Conservation (phyloP, 2,113 vertebrate genomes). For the Bagarius yarrelli region DNA sequence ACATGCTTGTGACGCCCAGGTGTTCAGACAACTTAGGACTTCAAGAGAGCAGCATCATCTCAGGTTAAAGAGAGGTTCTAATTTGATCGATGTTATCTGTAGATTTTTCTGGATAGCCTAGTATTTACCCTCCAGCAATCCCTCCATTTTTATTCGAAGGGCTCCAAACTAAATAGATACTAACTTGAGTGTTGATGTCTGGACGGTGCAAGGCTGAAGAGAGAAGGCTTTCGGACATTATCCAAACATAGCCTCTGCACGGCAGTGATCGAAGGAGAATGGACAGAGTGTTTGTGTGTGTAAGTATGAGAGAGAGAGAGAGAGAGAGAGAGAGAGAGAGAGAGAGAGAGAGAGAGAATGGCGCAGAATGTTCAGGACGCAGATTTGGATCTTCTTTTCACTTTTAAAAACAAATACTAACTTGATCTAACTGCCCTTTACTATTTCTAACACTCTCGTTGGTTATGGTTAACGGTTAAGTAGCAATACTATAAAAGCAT, state of each 20-base stretch:
- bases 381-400: not conserved
- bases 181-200: conserved; percentile 29
- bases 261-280: not conserved
- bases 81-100: not conserved
- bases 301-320: not conserved
- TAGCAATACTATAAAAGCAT: too few relatives aligned
- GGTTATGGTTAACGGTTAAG: too few relatives aligned
- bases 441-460: not conserved
- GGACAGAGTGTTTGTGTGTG: not conserved
- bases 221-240: conserved; percentile 28
- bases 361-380: not conserved
- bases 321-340: conserved; percentile 1
- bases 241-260: conserved; percentile 21
- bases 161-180: conserved; percentile 51
- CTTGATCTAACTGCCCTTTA: not conserved
- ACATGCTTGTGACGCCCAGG: too few relatives aligned
- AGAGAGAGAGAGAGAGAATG: conserved; percentile 1
- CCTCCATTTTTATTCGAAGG: conserved; percentile 19
- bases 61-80: too few relatives aligned
- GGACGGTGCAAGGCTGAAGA: conserved; percentile 22
- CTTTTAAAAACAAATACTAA: not conserved
- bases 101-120: conserved; percentile 13
- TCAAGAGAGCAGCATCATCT: too few relatives aligned
- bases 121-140: conserved; percentile 26
- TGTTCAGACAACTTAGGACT: too few relatives aligned